These are phyloP conservation scores for Yponomeuta cagnagella DNA, from an alignment of 2,888 invertebrate species.

Conservation along the genomic window DNA sequence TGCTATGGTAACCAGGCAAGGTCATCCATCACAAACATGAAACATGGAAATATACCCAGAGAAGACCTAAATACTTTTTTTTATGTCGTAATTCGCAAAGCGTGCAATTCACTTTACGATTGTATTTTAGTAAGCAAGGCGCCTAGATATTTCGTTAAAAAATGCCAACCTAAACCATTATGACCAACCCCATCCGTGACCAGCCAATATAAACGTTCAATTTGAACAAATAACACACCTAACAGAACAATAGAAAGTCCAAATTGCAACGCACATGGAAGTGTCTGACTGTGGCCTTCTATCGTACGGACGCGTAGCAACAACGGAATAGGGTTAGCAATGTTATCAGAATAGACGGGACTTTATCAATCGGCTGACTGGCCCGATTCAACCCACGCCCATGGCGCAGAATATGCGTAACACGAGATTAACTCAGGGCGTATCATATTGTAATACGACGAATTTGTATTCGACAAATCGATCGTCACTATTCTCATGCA, in stretches of 20 bases:
- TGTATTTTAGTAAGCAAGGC: not conserved
- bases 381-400: constrained; percentile 64
- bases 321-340: constrained; percentile 38
- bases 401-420: constrained; percentile 12
- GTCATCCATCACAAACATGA: no score
- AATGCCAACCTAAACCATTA: not conserved
- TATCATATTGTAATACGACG: no score
- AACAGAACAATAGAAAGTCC: not conserved
- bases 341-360: constrained; percentile 45
- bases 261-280: not conserved
- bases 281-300: no score
- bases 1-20: no score
- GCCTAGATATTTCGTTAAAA: not conserved
- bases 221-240: not conserved
- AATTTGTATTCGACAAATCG: no score
- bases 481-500: no score
- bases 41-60: no score
- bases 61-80: no score
- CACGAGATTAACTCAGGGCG: not conserved
- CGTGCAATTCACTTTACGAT: not conserved
- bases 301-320: not conserved
- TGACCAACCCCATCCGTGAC: not conserved
- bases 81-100: no score
- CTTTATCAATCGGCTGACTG: constrained; percentile 68
- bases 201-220: not conserved